Conservation (phyloP, 2,797 vertebrate species). For the Vireo griseus region DNA sequence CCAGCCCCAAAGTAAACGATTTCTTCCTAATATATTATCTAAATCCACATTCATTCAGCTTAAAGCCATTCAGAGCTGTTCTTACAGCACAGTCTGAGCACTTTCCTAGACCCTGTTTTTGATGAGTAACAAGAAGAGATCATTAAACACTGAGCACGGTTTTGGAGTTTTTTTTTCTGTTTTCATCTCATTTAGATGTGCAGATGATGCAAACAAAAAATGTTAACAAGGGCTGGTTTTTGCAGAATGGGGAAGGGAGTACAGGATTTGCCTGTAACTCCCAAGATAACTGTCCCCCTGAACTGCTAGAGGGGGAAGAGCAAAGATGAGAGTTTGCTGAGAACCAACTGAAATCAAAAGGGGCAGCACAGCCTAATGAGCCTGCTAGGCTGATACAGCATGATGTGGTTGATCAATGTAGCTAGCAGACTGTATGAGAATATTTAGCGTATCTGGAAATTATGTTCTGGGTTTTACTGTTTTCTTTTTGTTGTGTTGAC, state of each 20-base stretch:
- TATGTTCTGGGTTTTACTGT: neutral
- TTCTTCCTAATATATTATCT: neutral
- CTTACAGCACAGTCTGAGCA: neutral
- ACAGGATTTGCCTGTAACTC: neutral
- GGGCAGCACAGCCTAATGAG: neutral
- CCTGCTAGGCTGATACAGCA: neutral
- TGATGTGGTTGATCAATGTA: rapidly evolving
- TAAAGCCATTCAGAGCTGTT: neutral
- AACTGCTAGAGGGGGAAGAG: neutral
- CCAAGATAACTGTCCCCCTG: neutral
- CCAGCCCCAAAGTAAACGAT: neutral
- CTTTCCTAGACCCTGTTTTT: neutral
- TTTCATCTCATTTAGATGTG: neutral
- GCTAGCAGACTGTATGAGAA: neutral
- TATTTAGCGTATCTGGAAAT: neutral
- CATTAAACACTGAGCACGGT: neutral
- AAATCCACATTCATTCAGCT: neutral
- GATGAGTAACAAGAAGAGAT: neutral
- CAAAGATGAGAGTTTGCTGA: neutral
- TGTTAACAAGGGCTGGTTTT: neutral
- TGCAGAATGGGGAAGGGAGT: neutral
- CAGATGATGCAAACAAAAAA: neutral
- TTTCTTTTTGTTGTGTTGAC: neutral
- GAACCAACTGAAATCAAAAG: neutral
- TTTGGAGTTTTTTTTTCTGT: neutral